These are phyloP conservation scores for Bombyx huttoni DNA, from an alignment of 2,888 invertebrate species.

Conservation along the genomic window DNA sequence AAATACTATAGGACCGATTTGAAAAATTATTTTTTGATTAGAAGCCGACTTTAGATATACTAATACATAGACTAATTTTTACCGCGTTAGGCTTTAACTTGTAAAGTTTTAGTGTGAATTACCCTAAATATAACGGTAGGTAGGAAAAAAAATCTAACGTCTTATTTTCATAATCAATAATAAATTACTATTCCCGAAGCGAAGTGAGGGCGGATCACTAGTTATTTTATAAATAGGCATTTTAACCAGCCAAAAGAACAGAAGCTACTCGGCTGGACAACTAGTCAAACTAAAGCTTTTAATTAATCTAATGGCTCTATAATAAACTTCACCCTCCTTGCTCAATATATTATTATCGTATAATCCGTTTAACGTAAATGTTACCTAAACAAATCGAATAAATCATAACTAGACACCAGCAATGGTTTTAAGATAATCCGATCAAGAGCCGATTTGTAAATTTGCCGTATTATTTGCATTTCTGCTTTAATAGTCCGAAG, in stretches of 20 bases:
- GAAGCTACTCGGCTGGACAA: neutral
- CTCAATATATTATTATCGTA: neutral
- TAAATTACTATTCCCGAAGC: no score
- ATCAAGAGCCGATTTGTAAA: conserved; percentile 7
- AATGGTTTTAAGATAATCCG: conserved; percentile 10
- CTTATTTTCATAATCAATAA: no score
- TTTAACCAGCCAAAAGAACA: neutral
- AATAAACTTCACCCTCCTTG: neutral
- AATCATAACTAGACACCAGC: conserved; percentile 6
- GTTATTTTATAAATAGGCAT: no score
- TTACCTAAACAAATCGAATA: conserved; percentile 8
- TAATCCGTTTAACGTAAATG: conserved; percentile 2
- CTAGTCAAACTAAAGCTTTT: neutral
- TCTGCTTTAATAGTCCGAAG: conserved; percentile 1
- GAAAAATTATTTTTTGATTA: no score
- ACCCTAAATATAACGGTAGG: no score
- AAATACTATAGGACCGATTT: no score
- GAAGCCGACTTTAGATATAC: no score
- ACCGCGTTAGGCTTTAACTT: no score
- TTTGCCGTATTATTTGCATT: conserved; percentile 14
- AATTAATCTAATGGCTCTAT: neutral
- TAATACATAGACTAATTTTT: no score
- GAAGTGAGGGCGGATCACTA: no score
- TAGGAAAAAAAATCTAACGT: no score
- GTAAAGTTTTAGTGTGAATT: no score